phyloP scores from a whole-genome alignment of 1,140 invertebrate genomes.

The Ephestia elutella region DNA sequence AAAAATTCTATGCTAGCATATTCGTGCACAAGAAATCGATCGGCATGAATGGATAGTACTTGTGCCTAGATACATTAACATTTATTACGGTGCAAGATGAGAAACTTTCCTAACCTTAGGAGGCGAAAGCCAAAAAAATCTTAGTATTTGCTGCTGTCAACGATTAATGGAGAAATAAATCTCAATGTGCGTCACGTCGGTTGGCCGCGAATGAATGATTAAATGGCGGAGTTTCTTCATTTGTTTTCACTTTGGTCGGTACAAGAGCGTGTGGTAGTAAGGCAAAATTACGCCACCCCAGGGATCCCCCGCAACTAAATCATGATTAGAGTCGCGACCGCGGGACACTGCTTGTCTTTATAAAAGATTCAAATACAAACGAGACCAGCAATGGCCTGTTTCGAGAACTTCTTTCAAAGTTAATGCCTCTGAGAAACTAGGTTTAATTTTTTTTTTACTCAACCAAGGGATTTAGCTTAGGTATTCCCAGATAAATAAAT shows the following conservation, averaged over 20 bases:
- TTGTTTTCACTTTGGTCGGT: slow-evolving; percentile 62
- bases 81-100: too few relatives aligned
- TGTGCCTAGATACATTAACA: too few relatives aligned
- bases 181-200: slow-evolving; percentile 47
- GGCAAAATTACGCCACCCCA: slow-evolving; percentile 61
- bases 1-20: too few relatives aligned
- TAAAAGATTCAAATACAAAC: slow-evolving; percentile 70
- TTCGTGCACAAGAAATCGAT: too few relatives aligned
- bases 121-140: too few relatives aligned
- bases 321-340: slow-evolving; percentile 56
- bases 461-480: neutral
- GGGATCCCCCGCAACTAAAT: slow-evolving; percentile 57
- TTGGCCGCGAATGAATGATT: slow-evolving; percentile 58
- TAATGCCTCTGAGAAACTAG: neutral
- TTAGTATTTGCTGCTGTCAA: neutral
- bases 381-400: slow-evolving; percentile 40
- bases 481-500: too few relatives aligned
- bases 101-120: too few relatives aligned
- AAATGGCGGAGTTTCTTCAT: slow-evolving; percentile 54
- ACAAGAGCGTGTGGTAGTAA: slow-evolving; percentile 44
- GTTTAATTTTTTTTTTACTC: neutral
- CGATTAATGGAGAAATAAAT: slow-evolving; percentile 53
- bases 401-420: neutral
- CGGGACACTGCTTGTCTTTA: slow-evolving; percentile 55
- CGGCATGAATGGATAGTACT: too few relatives aligned